These are phyloP conservation scores for Drosophila fungiperda DNA, from an alignment of 2,888 invertebrate genomes.

Conservation along the genomic window DNA sequence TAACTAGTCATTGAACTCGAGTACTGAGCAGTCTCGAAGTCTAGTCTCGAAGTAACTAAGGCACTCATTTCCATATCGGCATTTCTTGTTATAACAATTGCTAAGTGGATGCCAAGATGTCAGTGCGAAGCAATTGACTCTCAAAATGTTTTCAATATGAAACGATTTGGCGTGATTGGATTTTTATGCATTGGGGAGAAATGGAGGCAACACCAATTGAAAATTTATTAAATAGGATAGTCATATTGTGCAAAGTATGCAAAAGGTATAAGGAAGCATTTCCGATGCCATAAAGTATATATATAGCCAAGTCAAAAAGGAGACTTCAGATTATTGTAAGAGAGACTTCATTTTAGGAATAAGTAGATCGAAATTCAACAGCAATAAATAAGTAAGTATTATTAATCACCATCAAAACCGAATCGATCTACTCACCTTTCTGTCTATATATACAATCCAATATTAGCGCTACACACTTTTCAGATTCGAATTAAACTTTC, in stretches of 20 bases:
- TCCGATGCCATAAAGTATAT: neutral
- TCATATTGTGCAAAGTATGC: neutral
- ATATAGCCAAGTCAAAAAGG: no score
- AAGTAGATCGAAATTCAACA: neutral
- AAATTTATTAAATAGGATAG: neutral
- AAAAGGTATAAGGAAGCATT: neutral
- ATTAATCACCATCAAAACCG: neutral
- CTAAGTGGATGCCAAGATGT: neutral
- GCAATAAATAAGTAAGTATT: neutral
- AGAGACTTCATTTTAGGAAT: neutral
- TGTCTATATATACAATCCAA: no score
- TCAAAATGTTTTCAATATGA: neutral
- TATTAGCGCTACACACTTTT: no score
- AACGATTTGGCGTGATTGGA: neutral
- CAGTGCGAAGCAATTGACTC: neutral
- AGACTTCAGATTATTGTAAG: neutral
- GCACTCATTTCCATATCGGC: neutral
- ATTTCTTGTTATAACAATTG: neutral
- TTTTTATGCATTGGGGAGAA: neutral
- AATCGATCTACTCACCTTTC: no score
- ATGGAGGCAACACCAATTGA: neutral
- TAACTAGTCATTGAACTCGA: neutral
- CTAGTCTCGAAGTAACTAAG: neutral
- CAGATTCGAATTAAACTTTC: no score
- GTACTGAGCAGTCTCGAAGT: neutral